Evolutionary conservation across 2,113 vertebrate species (phyloP), one percentile per base, ranked within the genome.

Genomic region (Malurus melanocephalus): DNA sequence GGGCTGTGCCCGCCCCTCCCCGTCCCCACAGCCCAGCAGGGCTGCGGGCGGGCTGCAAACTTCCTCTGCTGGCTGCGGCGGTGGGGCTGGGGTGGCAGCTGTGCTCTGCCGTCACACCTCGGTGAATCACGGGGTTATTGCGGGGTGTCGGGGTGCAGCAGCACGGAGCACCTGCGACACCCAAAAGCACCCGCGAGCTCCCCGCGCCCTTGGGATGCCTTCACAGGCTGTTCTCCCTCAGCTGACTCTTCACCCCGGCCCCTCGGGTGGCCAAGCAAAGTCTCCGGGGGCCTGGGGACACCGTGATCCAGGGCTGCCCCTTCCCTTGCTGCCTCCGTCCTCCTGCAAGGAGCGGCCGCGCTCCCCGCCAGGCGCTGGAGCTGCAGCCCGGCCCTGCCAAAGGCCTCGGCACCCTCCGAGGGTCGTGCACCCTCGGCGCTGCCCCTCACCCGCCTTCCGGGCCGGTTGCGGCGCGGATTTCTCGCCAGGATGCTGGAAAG

Each of bases 201-300:
- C 40, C 16, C 11, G 79, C 49, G 46, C 56, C 42, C 52, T 23
- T 7, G 42, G 0, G 1, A 4, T 22, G 19, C 62, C 38, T 74
- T 43, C 5, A 2, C 38, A 17, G n/a, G 62, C 73, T 17, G 7
- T 0, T 22, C 48, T 17, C 8, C 81, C 62, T 21, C 74, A 2
- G 32, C 61, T 5, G 46, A 27, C 16, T 38, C 35, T 85, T 68
- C 76, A 52, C 30, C 5, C 0, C 6, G 27, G 32, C 42, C 33
- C 42, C 55, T 10, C 6, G 5, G 64, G 16, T 7, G 64, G 22
- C 28, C 1, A 0, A 27, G 24, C 6, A 0, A 21, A n/a, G 72
- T 16, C 32, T n/a, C 78, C 21, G 42, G 19, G 20, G 17, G 2
- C 14, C 8, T 14, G 51, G 16, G 40, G 28, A 62, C 62, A 28